These are phyloP conservation scores for Tetanocera ferruginea DNA, from an alignment of 2,888 invertebrate species.

Conservation along the genomic window DNA sequence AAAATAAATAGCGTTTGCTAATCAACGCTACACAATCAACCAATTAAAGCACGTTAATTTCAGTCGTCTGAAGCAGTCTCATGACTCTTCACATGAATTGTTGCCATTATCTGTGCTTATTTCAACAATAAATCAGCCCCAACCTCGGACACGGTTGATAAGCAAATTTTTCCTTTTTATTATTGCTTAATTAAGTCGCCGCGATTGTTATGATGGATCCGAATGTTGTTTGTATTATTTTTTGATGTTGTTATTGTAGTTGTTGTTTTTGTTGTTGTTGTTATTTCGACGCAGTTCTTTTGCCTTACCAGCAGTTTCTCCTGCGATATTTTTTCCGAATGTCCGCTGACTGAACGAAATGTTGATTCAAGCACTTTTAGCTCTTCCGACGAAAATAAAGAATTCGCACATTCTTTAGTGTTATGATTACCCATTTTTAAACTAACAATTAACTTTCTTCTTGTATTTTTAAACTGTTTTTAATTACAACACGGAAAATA, in stretches of 20 bases:
- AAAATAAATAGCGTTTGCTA: conserved; percentile 43
- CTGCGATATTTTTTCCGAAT: conserved; percentile 59
- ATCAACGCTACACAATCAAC: conserved; percentile 6
- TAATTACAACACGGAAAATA: background rate
- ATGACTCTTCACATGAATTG: conserved; percentile 7
- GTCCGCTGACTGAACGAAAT: conserved; percentile 57
- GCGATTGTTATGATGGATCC: background rate
- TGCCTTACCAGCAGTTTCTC: conserved; percentile 60
- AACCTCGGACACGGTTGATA: background rate
- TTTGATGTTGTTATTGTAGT: background rate
- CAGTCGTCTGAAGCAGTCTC: conserved; percentile 3
- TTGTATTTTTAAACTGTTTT: background rate
- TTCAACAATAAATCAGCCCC: background rate
- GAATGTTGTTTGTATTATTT: background rate
- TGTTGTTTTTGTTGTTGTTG: background rate
- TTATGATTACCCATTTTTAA: conserved; percentile 54
- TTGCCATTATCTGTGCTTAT: background rate
- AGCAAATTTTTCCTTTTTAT: background rate
- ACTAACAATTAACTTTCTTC: background rate
- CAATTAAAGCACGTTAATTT: conserved; percentile 14
- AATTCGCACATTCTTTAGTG: conserved; percentile 47
- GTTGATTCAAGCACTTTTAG: conserved; percentile 58
- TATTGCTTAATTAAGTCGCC: background rate
- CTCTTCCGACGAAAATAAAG: conserved; percentile 58
- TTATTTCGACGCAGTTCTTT: background rate